Evolutionary conservation across 2,888 invertebrate genomes (phyloP), one percentile per base, ranked within the genome.

Genomic region (Platycheirus rosarum): DNA sequence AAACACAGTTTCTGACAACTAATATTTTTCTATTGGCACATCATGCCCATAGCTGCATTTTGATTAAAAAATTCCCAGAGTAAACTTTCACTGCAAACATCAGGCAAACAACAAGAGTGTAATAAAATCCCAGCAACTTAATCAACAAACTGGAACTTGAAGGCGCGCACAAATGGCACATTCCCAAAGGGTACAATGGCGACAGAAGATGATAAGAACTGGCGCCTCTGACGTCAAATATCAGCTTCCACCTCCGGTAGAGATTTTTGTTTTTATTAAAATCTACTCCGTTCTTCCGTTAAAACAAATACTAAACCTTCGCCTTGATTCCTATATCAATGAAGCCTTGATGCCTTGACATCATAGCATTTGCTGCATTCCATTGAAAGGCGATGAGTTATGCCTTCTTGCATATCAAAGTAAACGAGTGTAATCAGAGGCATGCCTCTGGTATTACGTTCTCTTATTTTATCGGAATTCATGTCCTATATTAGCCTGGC

Each of bases 371-470:
- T 20, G n/a, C 18, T 55, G 53, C 66, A 57, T 66, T 74, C 57
- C 74, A 32, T 42, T 49, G 40, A 60, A 53, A 29, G 14, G 2
- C 68, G 14, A 48, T 32, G 16, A 32, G 48, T 23, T 23, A 42
- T 48, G 23, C 44, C 29, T 29, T 5, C 29, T 32, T 51, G 16
- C 46, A 51, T 37, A 35, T 8, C 14, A 32, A 11, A 32, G 32
- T 29, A 14, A 32, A 49, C 14, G 13, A 49, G 5, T 49, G 57
- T 49, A 66, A 74, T 74, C 57, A 46, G 66, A 66, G 49, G 55
- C 68, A 53, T 26, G 74, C 49, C 57, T 68, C 60, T 60, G 49
- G 75, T 68, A 29, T 68, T 75, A 75, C 74, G 68, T 68, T 75
- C 68, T 66, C 60, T 8, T 49, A 51, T 68, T 51, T 46, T 60